phyloP scores from a whole-genome alignment of 2,888 invertebrate genomes.

The Dastarcus helophoroides region DNA sequence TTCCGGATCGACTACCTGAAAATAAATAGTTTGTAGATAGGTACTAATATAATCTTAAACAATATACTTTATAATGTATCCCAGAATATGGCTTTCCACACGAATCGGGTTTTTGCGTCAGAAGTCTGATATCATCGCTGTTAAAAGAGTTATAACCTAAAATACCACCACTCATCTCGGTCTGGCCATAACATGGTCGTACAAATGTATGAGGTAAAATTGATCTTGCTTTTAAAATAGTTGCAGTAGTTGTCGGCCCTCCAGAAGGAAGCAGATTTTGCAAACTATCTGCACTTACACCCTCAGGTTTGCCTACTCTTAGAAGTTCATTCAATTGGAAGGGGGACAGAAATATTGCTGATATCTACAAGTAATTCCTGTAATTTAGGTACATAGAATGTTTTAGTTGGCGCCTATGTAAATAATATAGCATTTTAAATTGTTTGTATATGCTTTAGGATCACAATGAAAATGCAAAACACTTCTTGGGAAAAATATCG shows the following conservation, averaged over 20 bases:
- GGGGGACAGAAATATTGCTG: conserved; percentile 22
- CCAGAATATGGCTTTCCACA: conserved; percentile 24
- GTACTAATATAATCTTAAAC: too few species aligned
- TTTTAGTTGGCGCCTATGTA: too few species aligned
- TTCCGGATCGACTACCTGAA: conserved; percentile 24
- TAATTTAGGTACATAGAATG: too few species aligned
- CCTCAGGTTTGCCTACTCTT: conserved; percentile 27
- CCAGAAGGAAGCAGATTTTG: conserved; percentile 24
- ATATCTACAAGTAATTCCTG: conserved; percentile 24
- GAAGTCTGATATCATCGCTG: conserved; percentile 20
- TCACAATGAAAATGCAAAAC: too few species aligned
- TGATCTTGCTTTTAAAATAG: conserved; percentile 23
- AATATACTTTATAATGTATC: conserved; percentile 27
- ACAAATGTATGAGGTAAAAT: conserved; percentile 29
- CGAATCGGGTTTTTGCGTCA: conserved; percentile 24
- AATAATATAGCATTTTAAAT: too few species aligned
- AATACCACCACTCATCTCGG: conserved; percentile 28
- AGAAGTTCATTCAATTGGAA: conserved; percentile 22
- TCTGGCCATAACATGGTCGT: conserved; percentile 28
- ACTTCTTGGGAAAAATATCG: too few species aligned
- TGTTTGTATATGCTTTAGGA: too few species aligned
- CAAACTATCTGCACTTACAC: conserved; percentile 26
- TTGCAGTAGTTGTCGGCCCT: conserved; percentile 21
- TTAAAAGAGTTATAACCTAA: conserved; percentile 21
- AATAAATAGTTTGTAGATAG: too few species aligned